These are phyloP conservation scores for Drosophila nasuta DNA, from an alignment of 1,140 invertebrate species.

Conservation along the genomic window DNA sequence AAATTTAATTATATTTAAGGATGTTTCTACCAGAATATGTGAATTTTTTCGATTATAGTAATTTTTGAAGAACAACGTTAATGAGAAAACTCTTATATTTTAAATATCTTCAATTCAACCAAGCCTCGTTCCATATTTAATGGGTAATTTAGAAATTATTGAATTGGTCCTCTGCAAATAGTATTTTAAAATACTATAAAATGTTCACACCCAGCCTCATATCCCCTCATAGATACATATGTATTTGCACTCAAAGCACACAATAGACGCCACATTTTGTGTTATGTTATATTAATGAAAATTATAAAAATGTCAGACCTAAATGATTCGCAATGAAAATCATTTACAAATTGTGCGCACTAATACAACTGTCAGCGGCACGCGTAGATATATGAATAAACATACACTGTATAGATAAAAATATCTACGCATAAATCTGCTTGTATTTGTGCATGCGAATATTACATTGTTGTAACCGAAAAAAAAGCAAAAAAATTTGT, in stretches of 20 bases:
- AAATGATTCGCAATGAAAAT: constrained; percentile 23
- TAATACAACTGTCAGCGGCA: constrained; percentile 18
- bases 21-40: no score
- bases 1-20: no score
- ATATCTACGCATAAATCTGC: no score
- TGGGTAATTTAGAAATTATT: no score
- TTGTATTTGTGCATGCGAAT: neutral
- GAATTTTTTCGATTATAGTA: no score
- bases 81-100: no score
- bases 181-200: no score
- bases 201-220: neutral
- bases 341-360: constrained; percentile 23
- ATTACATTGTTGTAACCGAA: constrained; percentile 4
- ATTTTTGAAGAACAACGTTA: no score
- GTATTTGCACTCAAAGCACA: neutral
- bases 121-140: no score
- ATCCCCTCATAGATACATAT: neutral
- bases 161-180: no score
- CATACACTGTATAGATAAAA: neutral
- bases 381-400: neutral
- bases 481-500: constrained; percentile 45
- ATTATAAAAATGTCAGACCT: neutral
- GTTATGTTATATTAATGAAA: neutral
- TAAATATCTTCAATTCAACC: no score
- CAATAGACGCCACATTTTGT: neutral